Percentiles rank a stretch among this genome's conserved stretches.
These are phyloP conservation scores for Falco novaeseelandiae DNA, from an alignment of 2,797 vertebrate genomes.

Conservation along the genomic window DNA sequence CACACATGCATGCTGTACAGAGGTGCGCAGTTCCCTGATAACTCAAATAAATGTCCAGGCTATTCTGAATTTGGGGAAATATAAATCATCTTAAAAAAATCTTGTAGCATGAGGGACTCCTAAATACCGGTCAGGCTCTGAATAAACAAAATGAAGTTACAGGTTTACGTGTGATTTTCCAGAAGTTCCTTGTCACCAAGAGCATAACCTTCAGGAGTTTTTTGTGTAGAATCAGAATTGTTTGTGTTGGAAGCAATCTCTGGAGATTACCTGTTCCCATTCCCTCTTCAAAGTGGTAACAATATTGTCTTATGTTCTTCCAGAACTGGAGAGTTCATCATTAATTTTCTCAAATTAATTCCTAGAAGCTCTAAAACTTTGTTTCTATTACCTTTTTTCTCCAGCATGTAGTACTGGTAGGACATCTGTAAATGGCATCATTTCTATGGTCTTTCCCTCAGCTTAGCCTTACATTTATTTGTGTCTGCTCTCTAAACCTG, in stretches of 20 bases:
- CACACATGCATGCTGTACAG: accelerated
- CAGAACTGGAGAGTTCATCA: neutral
- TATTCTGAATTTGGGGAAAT: neutral
- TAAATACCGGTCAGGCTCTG: neutral
- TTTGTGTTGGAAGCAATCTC: neutral
- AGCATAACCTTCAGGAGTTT: neutral
- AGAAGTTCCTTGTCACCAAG: neutral
- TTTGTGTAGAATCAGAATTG: neutral
- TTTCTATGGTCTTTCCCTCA: neutral
- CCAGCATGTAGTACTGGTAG: neutral
- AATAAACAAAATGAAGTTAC: neutral
- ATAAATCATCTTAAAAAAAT: neutral
- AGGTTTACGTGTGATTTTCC: neutral
- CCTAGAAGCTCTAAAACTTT: neutral
- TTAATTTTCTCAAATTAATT: neutral
- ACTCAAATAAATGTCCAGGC: neutral
- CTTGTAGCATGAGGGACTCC: accelerated
- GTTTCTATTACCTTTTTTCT: neutral
- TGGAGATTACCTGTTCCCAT: neutral
- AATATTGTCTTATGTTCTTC: neutral
- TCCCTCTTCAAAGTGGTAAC: neutral
- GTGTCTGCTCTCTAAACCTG: neutral
- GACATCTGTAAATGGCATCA: neutral
- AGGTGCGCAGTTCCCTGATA: neutral
- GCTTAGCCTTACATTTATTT: neutral